A percentile compares a stretch with the other conserved stretches of the same genome.
Conservation (phyloP, 2,888 invertebrate species). For the Rhagonycha lutea region DNA sequence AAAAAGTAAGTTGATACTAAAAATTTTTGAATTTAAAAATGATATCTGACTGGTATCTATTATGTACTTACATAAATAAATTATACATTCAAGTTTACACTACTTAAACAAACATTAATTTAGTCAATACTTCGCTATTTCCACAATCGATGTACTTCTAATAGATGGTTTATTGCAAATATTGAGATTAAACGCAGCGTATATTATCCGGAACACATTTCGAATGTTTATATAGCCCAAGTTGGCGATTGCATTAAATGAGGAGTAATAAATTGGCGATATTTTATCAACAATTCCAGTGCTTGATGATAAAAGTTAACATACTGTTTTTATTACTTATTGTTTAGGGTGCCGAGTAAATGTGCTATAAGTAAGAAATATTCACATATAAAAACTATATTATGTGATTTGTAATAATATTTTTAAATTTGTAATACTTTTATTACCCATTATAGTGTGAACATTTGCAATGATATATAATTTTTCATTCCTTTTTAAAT, state of each 20-base stretch:
- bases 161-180: constrained; percentile 9
- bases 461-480: too few species aligned
- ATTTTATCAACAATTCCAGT: constrained; percentile 15
- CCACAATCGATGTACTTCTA: constrained; percentile 1
- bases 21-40: constrained; percentile 17
- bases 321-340: constrained; percentile 2
- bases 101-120: neutral
- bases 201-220: constrained; percentile 22
- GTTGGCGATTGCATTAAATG: constrained; percentile 16
- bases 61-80: neutral
- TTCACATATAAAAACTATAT: neutral
- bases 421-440: neutral
- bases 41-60: neutral
- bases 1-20: constrained; percentile 12
- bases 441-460: neutral
- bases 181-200: constrained; percentile 8
- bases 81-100: neutral
- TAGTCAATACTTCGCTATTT: neutral
- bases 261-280: constrained; percentile 18
- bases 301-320: constrained; percentile 17
- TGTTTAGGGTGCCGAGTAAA: neutral
- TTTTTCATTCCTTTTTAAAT: neutral
- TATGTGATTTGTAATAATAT: neutral
- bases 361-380: constrained; percentile 1
- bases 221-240: constrained; percentile 18